phyloP scores from a whole-genome alignment of 2,797 vertebrate genomes.

The Onychomys leucogaster region DNA sequence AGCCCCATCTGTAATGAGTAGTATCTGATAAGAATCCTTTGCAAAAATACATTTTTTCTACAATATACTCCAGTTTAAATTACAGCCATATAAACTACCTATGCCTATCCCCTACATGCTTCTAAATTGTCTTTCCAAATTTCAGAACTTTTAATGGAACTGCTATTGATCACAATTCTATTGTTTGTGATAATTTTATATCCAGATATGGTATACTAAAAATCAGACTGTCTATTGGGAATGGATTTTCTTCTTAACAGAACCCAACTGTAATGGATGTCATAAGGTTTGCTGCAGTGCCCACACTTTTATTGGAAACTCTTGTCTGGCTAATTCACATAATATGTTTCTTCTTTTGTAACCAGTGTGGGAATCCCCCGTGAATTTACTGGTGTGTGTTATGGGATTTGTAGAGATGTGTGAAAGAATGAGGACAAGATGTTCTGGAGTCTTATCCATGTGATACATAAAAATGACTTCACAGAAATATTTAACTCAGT shows the following conservation, averaged over 20 bases:
- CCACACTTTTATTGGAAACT: background rate
- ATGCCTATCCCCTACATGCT: background rate
- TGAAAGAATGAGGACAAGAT: background rate
- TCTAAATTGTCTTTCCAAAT: background rate
- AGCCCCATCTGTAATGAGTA: accelerated
- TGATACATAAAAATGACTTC: background rate
- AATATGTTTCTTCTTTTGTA: background rate
- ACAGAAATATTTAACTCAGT: background rate
- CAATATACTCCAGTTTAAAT: background rate
- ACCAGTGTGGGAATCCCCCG: no score
- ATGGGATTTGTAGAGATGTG: no score
- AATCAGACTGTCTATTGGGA: background rate
- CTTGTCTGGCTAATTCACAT: background rate
- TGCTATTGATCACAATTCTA: background rate
- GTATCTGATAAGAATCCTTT: background rate
- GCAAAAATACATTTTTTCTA: background rate
- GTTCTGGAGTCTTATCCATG: background rate
- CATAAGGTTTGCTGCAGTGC: accelerated
- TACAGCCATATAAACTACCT: background rate
- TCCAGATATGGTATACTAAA: background rate
- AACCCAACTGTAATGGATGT: background rate
- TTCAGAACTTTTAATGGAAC: background rate
- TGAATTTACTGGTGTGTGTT: background rate
- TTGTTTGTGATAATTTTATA: background rate
- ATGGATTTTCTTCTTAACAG: background rate